Evolutionary conservation across 2,113 vertebrate genomes (phyloP), one percentile per base, ranked within the genome.

Genomic region (Erythrocebus patas): DNA sequence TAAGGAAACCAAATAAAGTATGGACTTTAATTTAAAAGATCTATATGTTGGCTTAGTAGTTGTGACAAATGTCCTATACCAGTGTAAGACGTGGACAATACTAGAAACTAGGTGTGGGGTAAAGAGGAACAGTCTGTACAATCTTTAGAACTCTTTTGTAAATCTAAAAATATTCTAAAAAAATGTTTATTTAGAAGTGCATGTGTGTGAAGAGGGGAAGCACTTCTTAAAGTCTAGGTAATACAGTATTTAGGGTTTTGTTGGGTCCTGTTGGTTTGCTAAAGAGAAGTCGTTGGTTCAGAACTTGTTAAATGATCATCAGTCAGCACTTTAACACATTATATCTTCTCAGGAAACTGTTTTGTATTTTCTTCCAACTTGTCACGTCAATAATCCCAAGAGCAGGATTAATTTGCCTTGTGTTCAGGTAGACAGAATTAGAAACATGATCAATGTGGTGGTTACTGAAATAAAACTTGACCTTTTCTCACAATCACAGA

Each of bases 391-490:
- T 96, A 92, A 96, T 82, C 55, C 79, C 66, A 86, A 92, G 40
- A 66, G 40, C n/a, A 55, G 88, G 79, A 93, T 93, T 89, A 76
- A 86, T 94, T 89, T 95, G 50, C 79, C 87, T 80, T 92, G 87
- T 83, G 38, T 55, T 92, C 61, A 80, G 80, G 48, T 45, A 90
- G 91, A 91, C 50, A 95, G 90, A 93, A 93, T 89, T 86, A 82
- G 73, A 92, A 61, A 32, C 75, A 48, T 78, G 78, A 94, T 84
- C 80, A 90, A 70, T 55, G 55, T 75, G 55, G 55, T 82, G 12
- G 20, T 61, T 80, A 22, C 45, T 38, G 18, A 85, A 92, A 81
- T 50, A 86, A 93, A 92, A 82, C 23, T 85, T 50, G 48, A 79
- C 57, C 75, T 87, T 70, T 81, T 40, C 23, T 97, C 35, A 78